Evolutionary conservation across 2,888 invertebrate species (phyloP).

Genomic region (Panorpa germanica): DNA sequence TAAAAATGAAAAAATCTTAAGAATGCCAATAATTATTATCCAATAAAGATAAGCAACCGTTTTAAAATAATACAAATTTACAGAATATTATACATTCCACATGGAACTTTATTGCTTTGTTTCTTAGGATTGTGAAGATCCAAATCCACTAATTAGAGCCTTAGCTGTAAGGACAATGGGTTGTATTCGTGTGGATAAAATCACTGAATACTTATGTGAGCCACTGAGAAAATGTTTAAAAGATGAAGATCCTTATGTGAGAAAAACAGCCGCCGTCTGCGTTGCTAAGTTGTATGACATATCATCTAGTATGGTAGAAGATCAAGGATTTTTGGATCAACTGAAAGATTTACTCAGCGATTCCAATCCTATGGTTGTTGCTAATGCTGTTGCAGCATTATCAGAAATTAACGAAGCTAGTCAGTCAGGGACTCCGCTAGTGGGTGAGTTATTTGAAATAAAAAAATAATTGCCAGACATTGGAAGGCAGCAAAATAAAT

Average conservation of each 20-base stretch:
- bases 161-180: conserved; percentile 99
- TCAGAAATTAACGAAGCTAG: conserved; percentile 97
- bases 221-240: conserved; percentile 87
- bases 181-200: conserved; percentile 98
- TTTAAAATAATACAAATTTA: too few relatives aligned
- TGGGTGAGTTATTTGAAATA: conserved; percentile 30
- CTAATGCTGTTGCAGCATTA: conserved; percentile 95
- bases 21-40: too few relatives aligned
- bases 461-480: neutral
- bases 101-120: conserved; percentile 22
- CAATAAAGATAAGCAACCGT: too few relatives aligned
- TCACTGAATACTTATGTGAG: conserved; percentile 97
- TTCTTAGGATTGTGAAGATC: conserved; percentile 93
- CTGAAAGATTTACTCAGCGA: conserved; percentile 92
- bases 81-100: too few relatives aligned
- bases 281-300: conserved; percentile 99
- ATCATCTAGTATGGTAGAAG: conserved; percentile 45
- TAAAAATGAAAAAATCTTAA: too few relatives aligned
- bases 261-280: conserved; percentile 98
- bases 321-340: conserved; percentile 91
- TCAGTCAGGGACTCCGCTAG: conserved; percentile 81
- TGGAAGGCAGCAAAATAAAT: neutral
- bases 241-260: conserved; percentile 93
- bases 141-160: conserved; percentile 95
- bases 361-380: conserved; percentile 99